Conservation (phyloP, 2,113 vertebrate species). For the Stictonetta naevosa region DNA sequence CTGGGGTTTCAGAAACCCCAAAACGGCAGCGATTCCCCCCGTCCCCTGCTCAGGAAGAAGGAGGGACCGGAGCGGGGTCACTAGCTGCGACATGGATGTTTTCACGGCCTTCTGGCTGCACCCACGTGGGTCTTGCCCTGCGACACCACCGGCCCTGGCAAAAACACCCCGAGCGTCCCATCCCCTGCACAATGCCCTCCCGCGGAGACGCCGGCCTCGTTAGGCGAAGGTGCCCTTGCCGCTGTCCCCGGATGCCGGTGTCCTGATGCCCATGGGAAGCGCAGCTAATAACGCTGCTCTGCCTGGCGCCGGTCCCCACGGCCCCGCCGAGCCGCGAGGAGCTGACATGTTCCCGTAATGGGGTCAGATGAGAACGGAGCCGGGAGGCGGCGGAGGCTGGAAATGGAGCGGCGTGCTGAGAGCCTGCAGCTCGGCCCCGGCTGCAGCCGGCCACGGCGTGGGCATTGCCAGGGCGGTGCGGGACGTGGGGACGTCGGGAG, state of each 20-base stretch:
- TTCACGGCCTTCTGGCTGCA: not conserved
- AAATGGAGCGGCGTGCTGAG: not conserved
- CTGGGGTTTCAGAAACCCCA: not conserved
- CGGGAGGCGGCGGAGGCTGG: not conserved
- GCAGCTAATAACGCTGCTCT: not conserved
- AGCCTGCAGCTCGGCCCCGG: not conserved
- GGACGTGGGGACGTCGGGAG: not conserved
- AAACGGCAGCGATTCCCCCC: not conserved
- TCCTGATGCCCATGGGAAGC: not conserved
- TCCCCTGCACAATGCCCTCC: not conserved
- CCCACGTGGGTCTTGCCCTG: too few species aligned
- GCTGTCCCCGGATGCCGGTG: not conserved
- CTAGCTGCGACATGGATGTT: not conserved
- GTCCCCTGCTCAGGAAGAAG: too few species aligned
- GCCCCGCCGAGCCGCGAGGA: not conserved
- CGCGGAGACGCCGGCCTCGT: accelerated
- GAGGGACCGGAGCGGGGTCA: not conserved
- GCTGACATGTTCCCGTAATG: not conserved
- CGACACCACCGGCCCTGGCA: too few species aligned
- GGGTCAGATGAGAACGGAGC: constrained; percentile 18
- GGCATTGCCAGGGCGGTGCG: not conserved
- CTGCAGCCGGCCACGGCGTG: accelerated
- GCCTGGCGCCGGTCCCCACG: not conserved
- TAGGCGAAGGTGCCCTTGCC: constrained; percentile 48
- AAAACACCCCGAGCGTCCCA: not conserved